Evolutionary conservation across 2,113 vertebrate species (phyloP).

Genomic region (Anoura caudifer): DNA sequence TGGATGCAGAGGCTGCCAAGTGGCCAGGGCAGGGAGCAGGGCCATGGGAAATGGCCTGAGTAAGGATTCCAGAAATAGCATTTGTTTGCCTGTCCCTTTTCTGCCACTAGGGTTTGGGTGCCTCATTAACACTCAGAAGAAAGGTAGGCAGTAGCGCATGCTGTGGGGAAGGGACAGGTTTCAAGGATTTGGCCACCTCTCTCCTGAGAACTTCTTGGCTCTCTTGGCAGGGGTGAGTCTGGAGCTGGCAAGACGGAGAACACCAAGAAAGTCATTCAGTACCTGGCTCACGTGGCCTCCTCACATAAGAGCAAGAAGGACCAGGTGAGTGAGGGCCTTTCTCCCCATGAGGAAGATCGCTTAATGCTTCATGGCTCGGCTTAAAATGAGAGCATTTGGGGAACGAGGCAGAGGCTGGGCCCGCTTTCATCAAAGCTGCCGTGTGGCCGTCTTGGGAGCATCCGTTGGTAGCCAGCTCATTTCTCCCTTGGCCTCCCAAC

Average conservation of each 20-base stretch:
- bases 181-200: not conserved
- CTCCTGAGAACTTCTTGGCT: conserved; percentile 38
- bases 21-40: conserved; percentile 28
- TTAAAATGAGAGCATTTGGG: not conserved
- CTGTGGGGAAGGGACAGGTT: not conserved
- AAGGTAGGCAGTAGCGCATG: not conserved
- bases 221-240: conserved; percentile 91
- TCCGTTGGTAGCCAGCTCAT: not conserved
- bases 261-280: conserved; percentile 99
- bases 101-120: not conserved
- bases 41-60: not conserved
- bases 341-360: not conserved
- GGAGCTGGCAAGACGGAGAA: conserved; percentile 99
- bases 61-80: not conserved
- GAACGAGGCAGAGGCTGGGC: not conserved
- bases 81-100: not conserved
- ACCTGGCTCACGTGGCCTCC: conserved; percentile 96
- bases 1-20: conserved; percentile 13
- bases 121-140: not conserved
- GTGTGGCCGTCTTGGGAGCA: not conserved
- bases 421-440: not conserved
- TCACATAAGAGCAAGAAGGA: conserved; percentile 99
- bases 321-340: conserved; percentile 85
- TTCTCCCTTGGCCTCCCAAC: not conserved
- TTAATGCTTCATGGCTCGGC: not conserved